A percentile compares a stretch with the other conserved stretches of the same genome.
Conservation (phyloP, 2,888 invertebrate species). For the Vanessa cardui region DNA sequence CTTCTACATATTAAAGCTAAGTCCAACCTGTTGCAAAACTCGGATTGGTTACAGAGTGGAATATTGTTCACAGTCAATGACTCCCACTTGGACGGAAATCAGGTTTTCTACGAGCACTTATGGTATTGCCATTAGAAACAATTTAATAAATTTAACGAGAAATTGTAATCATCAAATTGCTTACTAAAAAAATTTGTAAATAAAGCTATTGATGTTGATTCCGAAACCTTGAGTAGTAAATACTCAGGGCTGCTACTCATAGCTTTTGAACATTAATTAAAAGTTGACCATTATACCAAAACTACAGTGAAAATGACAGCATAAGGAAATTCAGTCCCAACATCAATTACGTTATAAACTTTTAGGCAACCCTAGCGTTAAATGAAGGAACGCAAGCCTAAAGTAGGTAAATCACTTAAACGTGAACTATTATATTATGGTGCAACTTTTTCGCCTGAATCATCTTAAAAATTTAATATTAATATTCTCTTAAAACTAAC, state of each 20-base stretch:
- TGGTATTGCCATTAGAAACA: no score
- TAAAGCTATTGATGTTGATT: no score
- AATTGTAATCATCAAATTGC: neutral
- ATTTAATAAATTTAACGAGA: no score
- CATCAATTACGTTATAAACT: neutral
- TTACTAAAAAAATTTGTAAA: no score
- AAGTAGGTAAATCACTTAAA: constrained; percentile 28
- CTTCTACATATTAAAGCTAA: neutral
- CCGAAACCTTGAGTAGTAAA: no score
- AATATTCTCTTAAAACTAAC: neutral
- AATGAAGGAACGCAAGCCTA: constrained; percentile 15
- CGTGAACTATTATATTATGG: constrained; percentile 26
- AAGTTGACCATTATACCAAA: no score
- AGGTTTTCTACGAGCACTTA: no score
- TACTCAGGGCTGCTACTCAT: no score
- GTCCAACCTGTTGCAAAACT: neutral
- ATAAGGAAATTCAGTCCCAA: no score
- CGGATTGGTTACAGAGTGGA: neutral
- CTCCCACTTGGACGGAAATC: neutral
- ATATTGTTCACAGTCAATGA: neutral
- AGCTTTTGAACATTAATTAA: no score
- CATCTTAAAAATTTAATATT: neutral
- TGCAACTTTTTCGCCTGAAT: constrained; percentile 24
- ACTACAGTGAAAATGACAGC: no score
- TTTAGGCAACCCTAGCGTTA: constrained; percentile 20